These are phyloP conservation scores for Ictidomys tridecemlineatus DNA, from an alignment of 2,113 vertebrate species.

Conservation along the genomic window DNA sequence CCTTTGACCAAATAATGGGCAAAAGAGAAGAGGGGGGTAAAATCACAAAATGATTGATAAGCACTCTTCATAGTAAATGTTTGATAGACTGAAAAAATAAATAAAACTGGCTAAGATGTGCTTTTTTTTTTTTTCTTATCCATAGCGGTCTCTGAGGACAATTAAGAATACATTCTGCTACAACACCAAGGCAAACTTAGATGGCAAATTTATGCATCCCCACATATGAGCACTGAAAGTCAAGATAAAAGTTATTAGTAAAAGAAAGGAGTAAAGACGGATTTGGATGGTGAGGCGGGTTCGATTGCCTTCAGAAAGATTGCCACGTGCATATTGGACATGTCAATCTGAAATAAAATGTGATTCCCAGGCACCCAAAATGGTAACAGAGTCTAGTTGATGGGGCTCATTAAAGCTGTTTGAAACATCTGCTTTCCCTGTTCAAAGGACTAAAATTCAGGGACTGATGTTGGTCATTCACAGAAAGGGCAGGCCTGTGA, in stretches of 20 bases:
- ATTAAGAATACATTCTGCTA: not conserved
- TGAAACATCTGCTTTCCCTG: constrained; percentile 71
- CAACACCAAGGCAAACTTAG: not conserved
- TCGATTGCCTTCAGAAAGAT: not conserved
- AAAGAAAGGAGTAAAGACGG: not conserved
- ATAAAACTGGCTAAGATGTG: not conserved
- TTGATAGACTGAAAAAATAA: not conserved
- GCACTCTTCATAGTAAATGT: not conserved
- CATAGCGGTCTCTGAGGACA: not conserved
- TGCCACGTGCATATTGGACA: not conserved
- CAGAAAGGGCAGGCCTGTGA: constrained; percentile 13
- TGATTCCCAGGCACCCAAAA: constrained; percentile 25
- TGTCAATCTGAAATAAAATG: constrained; percentile 38
- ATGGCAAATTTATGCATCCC: not conserved
- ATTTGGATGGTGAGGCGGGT: not conserved
- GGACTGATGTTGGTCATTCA: constrained; percentile 44
- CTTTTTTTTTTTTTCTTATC: not conserved
- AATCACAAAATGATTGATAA: not conserved
- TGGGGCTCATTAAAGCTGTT: constrained; percentile 77
- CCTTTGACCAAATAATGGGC: not conserved
- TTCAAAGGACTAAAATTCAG: constrained; percentile 52
- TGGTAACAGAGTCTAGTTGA: constrained; percentile 52
- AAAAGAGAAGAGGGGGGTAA: not conserved
- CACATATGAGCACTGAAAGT: rapidly evolving
- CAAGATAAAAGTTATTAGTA: not conserved